Base-by-base conservation (phyloP, 2,797 vertebrate genomes). In the Peromyscus eremicus region DNA sequence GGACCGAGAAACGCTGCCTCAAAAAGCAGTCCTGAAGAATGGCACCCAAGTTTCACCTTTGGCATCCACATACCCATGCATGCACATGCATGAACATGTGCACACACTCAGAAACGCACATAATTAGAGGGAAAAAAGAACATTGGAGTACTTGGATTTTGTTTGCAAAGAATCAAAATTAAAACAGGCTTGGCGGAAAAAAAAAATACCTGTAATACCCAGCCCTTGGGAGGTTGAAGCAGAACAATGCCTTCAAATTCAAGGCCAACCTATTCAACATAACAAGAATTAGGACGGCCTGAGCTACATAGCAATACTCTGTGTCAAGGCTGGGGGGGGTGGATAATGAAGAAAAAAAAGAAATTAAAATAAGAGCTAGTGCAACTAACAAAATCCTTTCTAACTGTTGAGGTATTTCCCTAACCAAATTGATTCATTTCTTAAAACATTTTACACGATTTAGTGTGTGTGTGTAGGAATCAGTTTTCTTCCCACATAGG, bases 301-400 rank as follows among this genome's bases (percentile, higher is more conserved):
- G 68, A 34, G 68, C 49, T 73, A 73, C 25, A 73, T 21, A 73
- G 34, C 14, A 57, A 87, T 11, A 46, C 25, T 29, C 6, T 46
- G 32, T 34, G 55, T 9, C 71, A 32, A 60, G 13, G 17, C 0
- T 57, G 9, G 8, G 8, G 13, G 7, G 0, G 27, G 25, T 19
- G 14, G 4, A 4, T 7, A 11, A 9, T 1, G 27, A 55, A 6
- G 16, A 19, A 27, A 68, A 86, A 8, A 49, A 55, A 88, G 70
- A 89, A 97, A 96, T 94, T 79, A 93, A 97, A 97, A 98, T 93
- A 27, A 89, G 98, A 97, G 84, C 79, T 93, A 97, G 57, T 34
- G 37, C 93, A 94, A 29, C 95, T 88, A 96, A 91, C n/a, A 77
- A 94, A 96, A 81, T 27, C 40, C 32, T 89, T 71, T 80, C 64